Percentiles rank a stretch among this genome's conserved stretches.
These are phyloP conservation scores for Nomada ruficornis DNA, from an alignment of 2,888 invertebrate species.

Conservation along the genomic window DNA sequence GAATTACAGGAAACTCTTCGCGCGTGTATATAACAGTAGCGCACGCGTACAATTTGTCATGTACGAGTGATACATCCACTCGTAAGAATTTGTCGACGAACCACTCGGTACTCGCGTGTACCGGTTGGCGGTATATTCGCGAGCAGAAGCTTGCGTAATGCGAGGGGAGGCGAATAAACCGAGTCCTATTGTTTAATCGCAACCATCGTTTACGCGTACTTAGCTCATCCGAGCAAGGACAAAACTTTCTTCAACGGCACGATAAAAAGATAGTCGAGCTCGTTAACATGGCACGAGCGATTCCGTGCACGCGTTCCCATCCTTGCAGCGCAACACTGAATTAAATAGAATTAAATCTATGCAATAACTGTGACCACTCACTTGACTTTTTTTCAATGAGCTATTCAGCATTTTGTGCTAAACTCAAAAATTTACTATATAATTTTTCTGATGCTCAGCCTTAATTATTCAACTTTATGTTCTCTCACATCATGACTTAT, in stretches of 20 bases:
- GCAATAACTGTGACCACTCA: no score
- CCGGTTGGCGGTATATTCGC: background rate
- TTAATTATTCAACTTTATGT: no score
- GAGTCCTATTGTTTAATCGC: constrained; percentile 53
- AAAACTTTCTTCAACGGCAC: constrained; percentile 27
- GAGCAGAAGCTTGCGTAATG: constrained; percentile 38
- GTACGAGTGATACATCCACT: background rate
- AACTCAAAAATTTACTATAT: no score
- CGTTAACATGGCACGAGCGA: constrained; percentile 40
- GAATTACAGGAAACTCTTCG: background rate
- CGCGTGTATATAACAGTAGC: background rate
- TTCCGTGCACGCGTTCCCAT: constrained; percentile 18
- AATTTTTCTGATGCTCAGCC: no score
- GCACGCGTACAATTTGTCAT: no score
- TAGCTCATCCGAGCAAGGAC: constrained; percentile 41
- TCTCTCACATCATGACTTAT: no score
- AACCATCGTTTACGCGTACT: constrained; percentile 33
- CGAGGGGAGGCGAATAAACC: constrained; percentile 18
- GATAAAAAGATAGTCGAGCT: constrained; percentile 39
- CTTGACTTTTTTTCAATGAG: no score
- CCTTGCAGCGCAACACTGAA: constrained; percentile 23
- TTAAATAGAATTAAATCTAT: no score
- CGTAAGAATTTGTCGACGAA: constrained; percentile 9
- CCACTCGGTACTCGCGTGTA: no score
- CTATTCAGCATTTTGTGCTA: no score